phyloP scores from a whole-genome alignment of 2,888 invertebrate species.

The Myopa testacea region DNA sequence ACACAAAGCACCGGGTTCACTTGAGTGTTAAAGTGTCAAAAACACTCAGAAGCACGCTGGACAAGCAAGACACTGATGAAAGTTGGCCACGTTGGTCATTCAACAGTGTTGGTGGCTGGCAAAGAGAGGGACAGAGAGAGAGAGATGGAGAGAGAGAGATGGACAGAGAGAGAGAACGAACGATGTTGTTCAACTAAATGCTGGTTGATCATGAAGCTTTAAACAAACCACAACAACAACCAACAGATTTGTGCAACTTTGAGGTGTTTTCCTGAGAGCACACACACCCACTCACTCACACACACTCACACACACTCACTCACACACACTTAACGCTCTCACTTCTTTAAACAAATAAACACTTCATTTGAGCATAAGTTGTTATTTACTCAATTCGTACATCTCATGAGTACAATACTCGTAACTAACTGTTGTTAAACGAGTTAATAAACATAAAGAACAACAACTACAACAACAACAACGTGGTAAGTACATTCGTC shows the following conservation, averaged over 20 bases:
- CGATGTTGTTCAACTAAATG: no score
- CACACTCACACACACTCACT: neutral
- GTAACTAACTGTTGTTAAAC: neutral
- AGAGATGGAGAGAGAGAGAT: neutral
- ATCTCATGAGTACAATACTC: neutral
- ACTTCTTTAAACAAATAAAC: neutral
- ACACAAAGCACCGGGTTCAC: no score
- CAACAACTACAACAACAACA: constrained; percentile 5
- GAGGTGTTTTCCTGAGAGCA: no score
- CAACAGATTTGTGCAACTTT: no score
- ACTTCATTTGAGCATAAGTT: constrained; percentile 33
- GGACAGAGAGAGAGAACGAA: neutral
- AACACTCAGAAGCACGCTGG: no score
- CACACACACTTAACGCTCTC: neutral
- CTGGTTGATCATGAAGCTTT: no score
- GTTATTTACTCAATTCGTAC: constrained; percentile 8
- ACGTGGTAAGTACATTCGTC: no score
- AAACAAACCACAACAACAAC: no score
- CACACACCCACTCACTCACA: neutral
- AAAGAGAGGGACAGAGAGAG: neutral
- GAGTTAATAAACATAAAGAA: constrained; percentile 16
- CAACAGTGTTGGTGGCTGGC: no score
- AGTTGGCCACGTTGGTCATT: no score
- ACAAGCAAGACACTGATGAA: no score
- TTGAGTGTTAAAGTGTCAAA: no score